Evolutionary conservation across 2,113 vertebrate species (phyloP).

Genomic region (Garra rufa): DNA sequence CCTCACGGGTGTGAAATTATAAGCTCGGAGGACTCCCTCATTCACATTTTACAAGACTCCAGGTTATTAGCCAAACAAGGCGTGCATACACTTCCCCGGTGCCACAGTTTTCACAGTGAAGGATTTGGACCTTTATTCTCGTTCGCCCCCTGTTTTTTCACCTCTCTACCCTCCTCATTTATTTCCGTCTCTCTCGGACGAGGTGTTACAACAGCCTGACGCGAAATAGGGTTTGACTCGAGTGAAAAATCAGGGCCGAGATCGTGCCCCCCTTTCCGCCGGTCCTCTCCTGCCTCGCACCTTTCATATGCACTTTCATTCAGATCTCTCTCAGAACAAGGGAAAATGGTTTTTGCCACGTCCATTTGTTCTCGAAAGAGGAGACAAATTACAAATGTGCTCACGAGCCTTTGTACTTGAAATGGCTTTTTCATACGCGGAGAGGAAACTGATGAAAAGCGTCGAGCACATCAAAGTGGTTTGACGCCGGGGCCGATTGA

Average conservation of each 20-base stretch:
- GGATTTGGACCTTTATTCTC: constrained; percentile 78
- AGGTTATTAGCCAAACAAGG: constrained; percentile 78
- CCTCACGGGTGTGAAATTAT: constrained; percentile 80
- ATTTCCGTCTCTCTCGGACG: constrained; percentile 22
- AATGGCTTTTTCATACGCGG: constrained; percentile 82
- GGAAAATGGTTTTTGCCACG: constrained; percentile 61
- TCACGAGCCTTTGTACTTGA: constrained; percentile 75
- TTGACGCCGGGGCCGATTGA: constrained; percentile 83
- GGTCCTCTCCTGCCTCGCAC: constrained; percentile 53
- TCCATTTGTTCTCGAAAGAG: constrained; percentile 73
- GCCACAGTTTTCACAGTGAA: constrained; percentile 79
- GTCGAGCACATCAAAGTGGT: constrained; percentile 92
- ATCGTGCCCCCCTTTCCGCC: constrained; percentile 5
- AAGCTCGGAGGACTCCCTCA: constrained; percentile 71
- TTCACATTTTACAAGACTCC: constrained; percentile 75
- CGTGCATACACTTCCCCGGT: constrained; percentile 71
- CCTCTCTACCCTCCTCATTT: constrained; percentile 61
- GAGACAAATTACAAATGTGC: constrained; percentile 77
- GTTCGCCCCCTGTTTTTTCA: constrained; percentile 62
- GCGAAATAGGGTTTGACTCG: constrained; percentile 48
- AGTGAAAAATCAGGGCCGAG: constrained; percentile 30
- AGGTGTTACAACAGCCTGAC: constrained; percentile 67
- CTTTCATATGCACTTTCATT: constrained; percentile 69
- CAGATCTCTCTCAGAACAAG: constrained; percentile 61
- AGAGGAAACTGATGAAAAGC: constrained; percentile 93